These are phyloP conservation scores for Osmerus mordax DNA, from an alignment of 2,113 vertebrate genomes.

Conservation along the genomic window DNA sequence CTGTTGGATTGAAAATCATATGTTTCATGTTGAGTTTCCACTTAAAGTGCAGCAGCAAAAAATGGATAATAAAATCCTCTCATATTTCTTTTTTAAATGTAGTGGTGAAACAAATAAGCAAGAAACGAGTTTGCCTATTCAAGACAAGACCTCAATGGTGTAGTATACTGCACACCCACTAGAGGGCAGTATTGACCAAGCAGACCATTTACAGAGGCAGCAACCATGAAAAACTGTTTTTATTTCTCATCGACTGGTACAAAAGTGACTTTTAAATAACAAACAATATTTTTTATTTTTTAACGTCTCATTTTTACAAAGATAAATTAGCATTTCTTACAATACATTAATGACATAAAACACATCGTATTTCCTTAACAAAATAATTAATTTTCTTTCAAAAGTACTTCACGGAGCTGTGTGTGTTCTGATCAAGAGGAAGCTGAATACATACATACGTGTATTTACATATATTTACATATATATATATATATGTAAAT, in stretches of 20 bases:
- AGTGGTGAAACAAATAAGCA: too few species aligned
- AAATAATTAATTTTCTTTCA: slow-evolving; percentile 21
- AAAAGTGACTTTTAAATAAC: slow-evolving; percentile 78
- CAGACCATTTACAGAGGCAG: not conserved
- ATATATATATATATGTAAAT: too few species aligned
- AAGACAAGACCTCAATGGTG: too few species aligned
- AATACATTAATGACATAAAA: slow-evolving; percentile 64
- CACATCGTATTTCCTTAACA: slow-evolving; percentile 45
- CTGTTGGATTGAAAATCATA: too few species aligned
- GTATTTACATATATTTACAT: too few species aligned
- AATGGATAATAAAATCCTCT: too few species aligned
- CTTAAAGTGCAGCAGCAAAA: too few species aligned
- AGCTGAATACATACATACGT: too few species aligned
- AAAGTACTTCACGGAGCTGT: slow-evolving; percentile 40
- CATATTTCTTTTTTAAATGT: too few species aligned
- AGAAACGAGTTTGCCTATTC: too few species aligned
- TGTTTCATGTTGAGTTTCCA: too few species aligned
- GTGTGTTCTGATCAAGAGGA: not conserved
- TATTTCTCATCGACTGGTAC: slow-evolving; percentile 74
- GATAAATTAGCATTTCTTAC: slow-evolving; percentile 78
- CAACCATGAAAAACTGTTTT: slow-evolving; percentile 61
- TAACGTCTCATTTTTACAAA: slow-evolving; percentile 67
- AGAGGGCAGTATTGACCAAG: slow-evolving; percentile 6
- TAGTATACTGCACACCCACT: not conserved
- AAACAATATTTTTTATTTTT: slow-evolving; percentile 55